Percentiles rank a stretch among this genome's conserved stretches.
These are phyloP conservation scores for Syngnathoides biaculeatus DNA, from an alignment of 2,113 vertebrate genomes.

Conservation along the genomic window DNA sequence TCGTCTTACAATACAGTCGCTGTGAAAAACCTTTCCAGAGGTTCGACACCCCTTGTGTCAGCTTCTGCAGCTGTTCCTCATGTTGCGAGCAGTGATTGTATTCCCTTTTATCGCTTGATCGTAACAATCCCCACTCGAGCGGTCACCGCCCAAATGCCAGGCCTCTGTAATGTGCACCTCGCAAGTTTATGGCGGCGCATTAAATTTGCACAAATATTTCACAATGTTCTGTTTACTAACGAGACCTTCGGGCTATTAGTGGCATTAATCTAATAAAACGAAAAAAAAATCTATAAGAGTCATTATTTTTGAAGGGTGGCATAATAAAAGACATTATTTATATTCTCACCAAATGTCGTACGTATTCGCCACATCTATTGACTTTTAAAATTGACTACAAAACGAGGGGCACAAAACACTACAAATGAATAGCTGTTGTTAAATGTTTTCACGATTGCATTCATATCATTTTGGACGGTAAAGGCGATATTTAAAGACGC, in stretches of 20 bases:
- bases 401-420: slow-evolving; percentile 25
- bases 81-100: background rate
- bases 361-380: background rate
- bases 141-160: background rate
- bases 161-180: slow-evolving; percentile 2
- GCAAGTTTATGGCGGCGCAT: slow-evolving; percentile 14
- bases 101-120: slow-evolving; percentile 26
- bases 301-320: slow-evolving; percentile 14
- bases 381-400: background rate
- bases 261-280: slow-evolving; percentile 21
- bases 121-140: slow-evolving; percentile 17
- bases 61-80: background rate
- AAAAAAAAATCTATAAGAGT: slow-evolving; percentile 11
- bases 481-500: slow-evolving; percentile 28
- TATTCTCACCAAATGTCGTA: slow-evolving; percentile 1
- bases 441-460: slow-evolving; percentile 33
- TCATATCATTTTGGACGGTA: slow-evolving; percentile 19
- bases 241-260: slow-evolving; percentile 22
- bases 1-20: too few relatives aligned
- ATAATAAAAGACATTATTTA: slow-evolving; percentile 38
- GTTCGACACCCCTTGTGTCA: background rate
- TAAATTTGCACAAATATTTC: slow-evolving; percentile 25
- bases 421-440: slow-evolving; percentile 40
- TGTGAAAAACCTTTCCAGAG: too few relatives aligned
- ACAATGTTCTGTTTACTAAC: slow-evolving; percentile 21